These are phyloP conservation scores for Ophiodon elongatus DNA, from an alignment of 2,113 vertebrate genomes.

Conservation along the genomic window DNA sequence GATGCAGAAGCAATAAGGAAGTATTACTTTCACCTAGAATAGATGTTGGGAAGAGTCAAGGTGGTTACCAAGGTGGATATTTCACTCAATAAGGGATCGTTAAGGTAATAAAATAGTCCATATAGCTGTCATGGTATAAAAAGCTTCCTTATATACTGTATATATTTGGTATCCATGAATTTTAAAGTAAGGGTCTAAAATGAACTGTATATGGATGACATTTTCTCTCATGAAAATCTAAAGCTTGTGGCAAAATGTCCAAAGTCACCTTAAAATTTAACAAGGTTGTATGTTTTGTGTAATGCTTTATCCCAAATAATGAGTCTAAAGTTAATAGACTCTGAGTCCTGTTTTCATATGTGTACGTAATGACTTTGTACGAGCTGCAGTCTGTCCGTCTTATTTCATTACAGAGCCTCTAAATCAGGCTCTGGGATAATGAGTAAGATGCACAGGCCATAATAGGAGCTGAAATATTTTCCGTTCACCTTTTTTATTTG, in stretches of 20 bases:
- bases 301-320: slow-evolving; percentile 57
- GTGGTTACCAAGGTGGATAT: slow-evolving; percentile 57
- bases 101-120: slow-evolving; percentile 18
- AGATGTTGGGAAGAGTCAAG: slow-evolving; percentile 50
- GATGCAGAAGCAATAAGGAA: slow-evolving; percentile 46
- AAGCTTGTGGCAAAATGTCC: slow-evolving; percentile 37
- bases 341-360: slow-evolving; percentile 55
- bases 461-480: slow-evolving; percentile 33
- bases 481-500: slow-evolving; percentile 7
- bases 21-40: slow-evolving; percentile 34
- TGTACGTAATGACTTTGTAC: slow-evolving; percentile 64
- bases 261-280: slow-evolving; percentile 42
- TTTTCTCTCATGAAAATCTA: slow-evolving; percentile 16
- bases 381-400: slow-evolving; percentile 56
- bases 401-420: slow-evolving; percentile 61
- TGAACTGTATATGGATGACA: background rate
- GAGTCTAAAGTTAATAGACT: slow-evolving; percentile 44
- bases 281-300: slow-evolving; percentile 53
- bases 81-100: slow-evolving; percentile 25
- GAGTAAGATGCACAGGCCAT: slow-evolving; percentile 33
- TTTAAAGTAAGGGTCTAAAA: slow-evolving; percentile 2
- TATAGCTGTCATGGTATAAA: slow-evolving; percentile 20
- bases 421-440: slow-evolving; percentile 50
- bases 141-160: slow-evolving; percentile 6
- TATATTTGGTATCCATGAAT: slow-evolving; percentile 12